A percentile compares a stretch with the other conserved stretches of the same genome.
These are phyloP conservation scores for Drosophila leontia DNA, from an alignment of 1,140 invertebrate species.

Conservation along the genomic window DNA sequence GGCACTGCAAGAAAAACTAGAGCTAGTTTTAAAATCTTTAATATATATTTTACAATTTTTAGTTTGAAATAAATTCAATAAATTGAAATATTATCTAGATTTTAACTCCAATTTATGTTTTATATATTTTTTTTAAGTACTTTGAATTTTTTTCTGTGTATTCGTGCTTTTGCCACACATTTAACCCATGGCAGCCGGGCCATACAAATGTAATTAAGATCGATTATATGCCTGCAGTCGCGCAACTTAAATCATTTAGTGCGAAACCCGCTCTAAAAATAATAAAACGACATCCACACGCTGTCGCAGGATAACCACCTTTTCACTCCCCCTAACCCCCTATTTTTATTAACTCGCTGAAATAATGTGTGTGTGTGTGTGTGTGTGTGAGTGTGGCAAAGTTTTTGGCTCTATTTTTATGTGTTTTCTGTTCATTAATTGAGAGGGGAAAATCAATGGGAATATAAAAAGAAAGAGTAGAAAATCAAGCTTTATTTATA, in stretches of 20 bases:
- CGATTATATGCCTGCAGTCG: conserved; percentile 58
- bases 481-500: background rate
- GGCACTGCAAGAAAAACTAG: background rate
- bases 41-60: background rate
- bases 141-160: background rate
- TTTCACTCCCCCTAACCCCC: background rate
- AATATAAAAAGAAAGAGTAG: background rate
- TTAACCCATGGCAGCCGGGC: conserved; percentile 20
- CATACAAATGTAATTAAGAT: conserved; percentile 73
- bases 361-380: conserved; percentile 2
- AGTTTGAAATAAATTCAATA: background rate
- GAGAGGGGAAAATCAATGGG: conserved; percentile 9
- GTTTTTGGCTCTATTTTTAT: conserved; percentile 16
- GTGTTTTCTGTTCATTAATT: conserved; percentile 1
- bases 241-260: conserved; percentile 58
- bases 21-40: too few species aligned
- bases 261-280: conserved; percentile 43
- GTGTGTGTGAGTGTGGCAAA: conserved; percentile 6
- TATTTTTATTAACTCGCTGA: conserved; percentile 52
- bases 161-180: conserved; percentile 17
- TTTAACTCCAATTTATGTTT: background rate
- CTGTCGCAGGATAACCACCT: background rate
- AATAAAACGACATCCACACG: conserved; percentile 28
- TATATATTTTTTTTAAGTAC: too few species aligned
- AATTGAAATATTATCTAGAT: fast-evolving